Evolutionary conservation across 2,888 invertebrate genomes (phyloP), one percentile per base, ranked within the genome.

Genomic region (Drosophila maculinotata): DNA sequence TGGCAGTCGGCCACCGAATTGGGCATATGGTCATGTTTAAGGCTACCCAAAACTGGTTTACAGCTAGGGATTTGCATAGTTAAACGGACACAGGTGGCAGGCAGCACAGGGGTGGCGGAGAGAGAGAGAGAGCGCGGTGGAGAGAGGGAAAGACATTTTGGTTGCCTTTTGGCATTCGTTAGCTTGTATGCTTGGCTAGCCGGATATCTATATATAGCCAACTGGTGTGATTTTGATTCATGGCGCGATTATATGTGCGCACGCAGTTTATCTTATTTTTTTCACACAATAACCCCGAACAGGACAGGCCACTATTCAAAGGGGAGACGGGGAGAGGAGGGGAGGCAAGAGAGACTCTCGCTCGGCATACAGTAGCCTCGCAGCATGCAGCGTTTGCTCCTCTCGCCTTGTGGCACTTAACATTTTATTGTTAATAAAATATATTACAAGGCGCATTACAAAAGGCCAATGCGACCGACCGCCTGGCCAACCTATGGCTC

Each of bases 161-260:
- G 38, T 14, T 28, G 28, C 20, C 41, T 47, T 63, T 58, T 49
- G 79, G 60, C 69, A 79, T 82, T 82, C 84, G 74, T 74, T 80
- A 77, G 54, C 53, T 56, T 69, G 56, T n/a, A n/a, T 59, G 71
- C 60, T 56, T 65, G 64, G 74, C 77, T 74, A 78, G 81, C 83
- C 81, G 81, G 85, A 79, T 87, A 87, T 83, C 83, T 83, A 83
- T 85, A 83, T 83, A 83, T 83, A 83, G 83, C 76, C 65, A 79
- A 79, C 78, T 82, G 83, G 89, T 88, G 90, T 89, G 89, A 89
- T 89, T 89, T 89, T 89, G 89, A 89, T 89, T 89, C 90, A 89
- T 89, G 88, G 89, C 89, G 74, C 89, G 90, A 90, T 89, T 90
- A 89, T 89, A 86, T 90, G 89, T 87, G 89, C 75, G 78, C 90